phyloP scores from a whole-genome alignment of 2,797 vertebrate genomes.

The Sebastes aleutianus region DNA sequence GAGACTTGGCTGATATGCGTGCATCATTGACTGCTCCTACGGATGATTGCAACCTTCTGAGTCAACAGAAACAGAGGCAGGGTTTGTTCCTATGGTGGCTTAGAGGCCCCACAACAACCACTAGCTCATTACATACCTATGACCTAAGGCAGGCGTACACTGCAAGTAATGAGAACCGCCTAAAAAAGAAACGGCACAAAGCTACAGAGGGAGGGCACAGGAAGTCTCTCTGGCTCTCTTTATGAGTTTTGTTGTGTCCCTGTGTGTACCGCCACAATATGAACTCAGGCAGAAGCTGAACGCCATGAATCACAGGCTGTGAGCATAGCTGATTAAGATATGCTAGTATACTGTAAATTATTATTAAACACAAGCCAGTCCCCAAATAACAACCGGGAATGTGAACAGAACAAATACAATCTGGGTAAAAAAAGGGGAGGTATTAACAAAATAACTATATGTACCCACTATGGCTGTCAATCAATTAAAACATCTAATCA shows the following conservation, averaged over 20 bases:
- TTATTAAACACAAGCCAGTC: background rate
- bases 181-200: background rate
- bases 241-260: background rate
- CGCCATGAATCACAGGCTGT: background rate
- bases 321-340: background rate
- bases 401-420: background rate
- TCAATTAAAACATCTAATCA: too few relatives aligned
- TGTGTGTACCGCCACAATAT: background rate
- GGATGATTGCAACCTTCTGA: conserved; percentile 19
- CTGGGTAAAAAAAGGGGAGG: background rate
- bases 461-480: background rate
- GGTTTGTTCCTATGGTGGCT: conserved; percentile 15
- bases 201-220: background rate
- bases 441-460: background rate
- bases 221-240: background rate
- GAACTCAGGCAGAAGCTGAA: background rate
- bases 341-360: background rate
- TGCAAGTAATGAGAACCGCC: background rate
- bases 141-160: background rate
- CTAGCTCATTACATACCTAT: background rate
- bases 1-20: conserved; percentile 4
- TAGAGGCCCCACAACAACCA: background rate
- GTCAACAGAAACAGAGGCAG: conserved; percentile 8
- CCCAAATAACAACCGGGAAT: background rate
- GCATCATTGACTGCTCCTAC: conserved; percentile 14